A percentile compares a stretch with the other conserved stretches of the same genome.
These are phyloP conservation scores for Hylaeus volcanicus DNA, from an alignment of 1,140 invertebrate genomes.

Conservation along the genomic window DNA sequence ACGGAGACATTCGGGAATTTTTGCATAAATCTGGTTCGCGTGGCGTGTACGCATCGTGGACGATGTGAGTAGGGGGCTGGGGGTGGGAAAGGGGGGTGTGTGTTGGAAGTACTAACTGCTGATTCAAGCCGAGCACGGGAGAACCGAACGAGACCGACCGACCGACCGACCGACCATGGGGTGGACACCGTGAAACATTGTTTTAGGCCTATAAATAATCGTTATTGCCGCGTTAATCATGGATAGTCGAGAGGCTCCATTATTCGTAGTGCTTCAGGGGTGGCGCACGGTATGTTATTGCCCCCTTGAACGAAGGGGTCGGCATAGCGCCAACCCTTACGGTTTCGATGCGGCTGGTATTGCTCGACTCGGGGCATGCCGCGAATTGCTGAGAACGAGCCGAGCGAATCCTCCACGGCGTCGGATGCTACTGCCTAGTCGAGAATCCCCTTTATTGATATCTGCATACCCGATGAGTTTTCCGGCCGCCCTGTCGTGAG, in stretches of 20 bases:
- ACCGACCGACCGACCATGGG: constrained; percentile 31
- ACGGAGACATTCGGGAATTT: constrained; percentile 61
- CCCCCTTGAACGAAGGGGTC: constrained; percentile 66
- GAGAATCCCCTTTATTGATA: constrained; percentile 74
- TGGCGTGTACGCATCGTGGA: not conserved
- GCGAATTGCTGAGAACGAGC: constrained; percentile 73
- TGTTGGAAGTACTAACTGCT: constrained; percentile 60
- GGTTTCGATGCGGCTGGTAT: constrained; percentile 64
- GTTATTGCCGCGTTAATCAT: constrained; percentile 78
- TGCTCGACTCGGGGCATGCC: constrained; percentile 69
- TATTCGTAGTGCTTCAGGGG: constrained; percentile 70
- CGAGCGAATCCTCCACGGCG: constrained; percentile 63
- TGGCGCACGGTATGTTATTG: constrained; percentile 72
- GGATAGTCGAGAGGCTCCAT: constrained; percentile 74
- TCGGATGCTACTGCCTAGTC: constrained; percentile 67
- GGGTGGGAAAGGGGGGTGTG: not conserved
- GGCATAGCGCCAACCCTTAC: constrained; percentile 70
- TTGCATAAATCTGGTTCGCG: constrained; percentile 61
- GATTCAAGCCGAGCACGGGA: constrained; percentile 59
- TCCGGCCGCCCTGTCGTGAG: constrained; percentile 46
- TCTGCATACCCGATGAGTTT: constrained; percentile 73
- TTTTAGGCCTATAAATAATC: constrained; percentile 78
- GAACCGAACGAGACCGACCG: constrained; percentile 32
- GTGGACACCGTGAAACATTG: constrained; percentile 76
- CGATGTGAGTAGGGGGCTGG: not conserved